Conservation (phyloP, 2,113 vertebrate species). For the Quiscalus mexicanus region DNA sequence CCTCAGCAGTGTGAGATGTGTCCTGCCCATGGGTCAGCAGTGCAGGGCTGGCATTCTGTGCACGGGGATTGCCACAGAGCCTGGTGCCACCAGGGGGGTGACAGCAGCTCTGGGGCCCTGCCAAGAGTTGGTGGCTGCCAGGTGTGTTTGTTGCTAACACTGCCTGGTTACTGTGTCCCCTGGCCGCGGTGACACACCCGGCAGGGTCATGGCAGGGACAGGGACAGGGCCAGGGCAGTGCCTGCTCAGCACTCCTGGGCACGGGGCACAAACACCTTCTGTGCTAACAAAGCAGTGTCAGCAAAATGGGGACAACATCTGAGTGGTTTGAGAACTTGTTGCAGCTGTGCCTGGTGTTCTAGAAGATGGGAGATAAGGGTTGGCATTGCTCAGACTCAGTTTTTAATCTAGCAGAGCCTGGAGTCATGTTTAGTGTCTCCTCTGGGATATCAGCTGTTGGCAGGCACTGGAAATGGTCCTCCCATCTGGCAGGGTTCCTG, state of each 20-base stretch:
- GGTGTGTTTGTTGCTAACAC: not conserved
- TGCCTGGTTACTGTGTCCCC: not conserved
- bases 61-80: rapidly evolving
- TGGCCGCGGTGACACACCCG: not conserved
- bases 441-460: not conserved
- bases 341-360: not conserved
- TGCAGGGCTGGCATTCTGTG: not conserved
- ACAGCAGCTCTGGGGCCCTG: not conserved
- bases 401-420: not conserved
- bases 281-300: not conserved
- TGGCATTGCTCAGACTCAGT: not conserved
- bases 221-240: not conserved
- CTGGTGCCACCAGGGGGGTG: not conserved
- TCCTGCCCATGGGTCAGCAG: not conserved
- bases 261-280: not conserved
- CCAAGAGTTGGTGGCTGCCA: not conserved
- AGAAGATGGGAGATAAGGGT: not conserved
- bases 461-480: not conserved
- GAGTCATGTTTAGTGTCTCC: not conserved
- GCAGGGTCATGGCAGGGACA: rapidly evolving
- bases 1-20: not conserved
- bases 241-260: not conserved
- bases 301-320: not conserved
- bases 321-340: not conserved
- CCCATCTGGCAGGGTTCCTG: not conserved